phyloP scores from a whole-genome alignment of 2,888 invertebrate genomes.

The Barypeithes pellucidus region DNA sequence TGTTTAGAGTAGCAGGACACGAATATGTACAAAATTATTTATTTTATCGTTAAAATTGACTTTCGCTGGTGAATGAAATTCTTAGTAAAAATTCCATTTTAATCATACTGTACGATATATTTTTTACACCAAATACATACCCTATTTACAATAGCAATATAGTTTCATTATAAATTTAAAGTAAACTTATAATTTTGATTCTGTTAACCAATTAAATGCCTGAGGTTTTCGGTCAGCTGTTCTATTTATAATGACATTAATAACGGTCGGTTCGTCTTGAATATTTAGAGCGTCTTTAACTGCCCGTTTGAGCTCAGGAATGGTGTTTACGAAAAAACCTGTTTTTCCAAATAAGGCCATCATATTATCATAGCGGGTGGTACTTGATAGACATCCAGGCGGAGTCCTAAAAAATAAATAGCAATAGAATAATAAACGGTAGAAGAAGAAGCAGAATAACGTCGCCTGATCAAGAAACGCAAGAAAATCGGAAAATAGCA shows the following conservation, averaged over 20 bases:
- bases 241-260: constrained; percentile 93
- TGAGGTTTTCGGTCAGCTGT: constrained; percentile 93
- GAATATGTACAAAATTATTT: no score
- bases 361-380: constrained; percentile 92
- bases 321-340: constrained; percentile 86
- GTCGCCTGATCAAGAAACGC: no score
- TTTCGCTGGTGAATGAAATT: no score
- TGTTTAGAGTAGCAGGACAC: no score
- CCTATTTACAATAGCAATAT: no score
- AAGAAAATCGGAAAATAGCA: no score
- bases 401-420: constrained; percentile 78
- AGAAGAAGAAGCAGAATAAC: no score
- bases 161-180: no score
- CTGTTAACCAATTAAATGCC: constrained; percentile 92
- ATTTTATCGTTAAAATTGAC: no score
- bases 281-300: constrained; percentile 79
- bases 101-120: no score
- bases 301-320: constrained; percentile 83
- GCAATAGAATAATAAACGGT: no score
- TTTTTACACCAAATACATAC: no score
- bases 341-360: constrained; percentile 88
- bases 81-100: neutral
- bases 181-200: constrained; percentile 86
- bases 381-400: constrained; percentile 85
- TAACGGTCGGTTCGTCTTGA: constrained; percentile 85